Base-by-base conservation (phyloP, 2,888 invertebrate genomes). In the Sthenelais limicola region DNA sequence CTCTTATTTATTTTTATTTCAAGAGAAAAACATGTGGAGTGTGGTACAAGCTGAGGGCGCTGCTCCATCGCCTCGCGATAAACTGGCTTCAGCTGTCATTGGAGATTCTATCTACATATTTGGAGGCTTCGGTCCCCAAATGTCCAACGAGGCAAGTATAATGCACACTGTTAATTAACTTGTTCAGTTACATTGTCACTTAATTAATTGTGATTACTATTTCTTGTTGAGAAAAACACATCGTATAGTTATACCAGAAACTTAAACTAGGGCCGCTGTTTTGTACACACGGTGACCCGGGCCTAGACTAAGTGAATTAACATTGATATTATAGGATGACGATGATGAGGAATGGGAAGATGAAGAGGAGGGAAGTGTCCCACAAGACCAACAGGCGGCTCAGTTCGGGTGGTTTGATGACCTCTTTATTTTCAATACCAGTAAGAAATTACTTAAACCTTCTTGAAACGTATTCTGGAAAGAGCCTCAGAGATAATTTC, bases 401-500 rank as follows among this genome's bases (percentile, higher is more conserved):
- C 82, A 85, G 71, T 87, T 87, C 80, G 85, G 85, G 38, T 87
- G 87, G 87, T 86, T 87, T 73, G 84, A 87, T 79, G 86, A 87
- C 71, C 80, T 87, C 5, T 82, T 78, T 75, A 75, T 83, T 2
- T 82, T 80, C 79, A 82, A 86, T 72, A 85, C 85, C 77, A 82
- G 85, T 85, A 72, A 62, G 72, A 54, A n/a, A n/a, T n/a, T n/a
- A n/a, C n/a, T n/a, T n/a, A n/a, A n/a, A n/a, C n/a, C n/a, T n/a
- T n/a, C n/a, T n/a, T n/a, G n/a, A n/a, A n/a, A n/a, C n/a, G n/a
- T n/a, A n/a, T n/a, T n/a, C n/a, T n/a, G n/a, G n/a, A n/a, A n/a
- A n/a, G n/a, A n/a, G n/a, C n/a, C n/a, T n/a, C n/a, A n/a, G n/a
- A n/a, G n/a, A n/a, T n/a, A n/a, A n/a, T n/a, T n/a, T n/a, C n/a